These are phyloP conservation scores for Caenorhabditis wallacei DNA, from an alignment of 2,888 invertebrate species.

Conservation along the genomic window DNA sequence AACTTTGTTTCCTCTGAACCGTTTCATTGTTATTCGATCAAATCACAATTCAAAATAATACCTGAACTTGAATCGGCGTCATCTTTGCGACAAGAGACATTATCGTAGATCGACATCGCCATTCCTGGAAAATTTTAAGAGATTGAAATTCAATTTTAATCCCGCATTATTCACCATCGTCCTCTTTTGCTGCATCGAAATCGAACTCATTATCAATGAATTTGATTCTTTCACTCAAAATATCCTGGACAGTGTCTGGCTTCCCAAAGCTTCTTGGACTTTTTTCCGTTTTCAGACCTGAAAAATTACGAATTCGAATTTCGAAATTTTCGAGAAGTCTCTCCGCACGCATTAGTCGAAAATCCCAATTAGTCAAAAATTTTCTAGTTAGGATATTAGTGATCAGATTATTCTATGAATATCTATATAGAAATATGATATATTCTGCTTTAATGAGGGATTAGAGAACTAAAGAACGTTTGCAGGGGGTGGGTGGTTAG, in stretches of 20 bases:
- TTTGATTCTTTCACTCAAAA: constrained; percentile 63
- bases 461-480: constrained; percentile 50
- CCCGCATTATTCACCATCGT: constrained; percentile 46
- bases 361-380: constrained; percentile 39
- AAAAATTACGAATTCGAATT: constrained; percentile 28
- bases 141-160: constrained; percentile 35
- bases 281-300: constrained; percentile 59
- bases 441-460: constrained; percentile 38
- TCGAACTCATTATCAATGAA: constrained; percentile 67
- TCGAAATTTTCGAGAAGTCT: not conserved
- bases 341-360: constrained; percentile 30
- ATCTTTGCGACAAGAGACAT: constrained; percentile 62
- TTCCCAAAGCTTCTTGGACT: constrained; percentile 52
- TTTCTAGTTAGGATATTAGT: constrained; percentile 39
- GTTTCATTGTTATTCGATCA: not conserved
- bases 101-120: constrained; percentile 68
- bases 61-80: constrained; percentile 58
- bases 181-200: constrained; percentile 53
- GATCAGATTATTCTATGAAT: constrained; percentile 34
- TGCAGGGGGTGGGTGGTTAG: constrained; percentile 23
- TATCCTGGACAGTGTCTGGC: constrained; percentile 63
- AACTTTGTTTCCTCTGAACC: constrained; percentile 59
- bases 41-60: constrained; percentile 16
- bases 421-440: not conserved
- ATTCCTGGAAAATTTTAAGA: constrained; percentile 48